A percentile compares a stretch with the other conserved stretches of the same genome.
Evolutionary conservation across 1,140 invertebrate species (phyloP).

Genomic region (Babylonia areolata): DNA sequence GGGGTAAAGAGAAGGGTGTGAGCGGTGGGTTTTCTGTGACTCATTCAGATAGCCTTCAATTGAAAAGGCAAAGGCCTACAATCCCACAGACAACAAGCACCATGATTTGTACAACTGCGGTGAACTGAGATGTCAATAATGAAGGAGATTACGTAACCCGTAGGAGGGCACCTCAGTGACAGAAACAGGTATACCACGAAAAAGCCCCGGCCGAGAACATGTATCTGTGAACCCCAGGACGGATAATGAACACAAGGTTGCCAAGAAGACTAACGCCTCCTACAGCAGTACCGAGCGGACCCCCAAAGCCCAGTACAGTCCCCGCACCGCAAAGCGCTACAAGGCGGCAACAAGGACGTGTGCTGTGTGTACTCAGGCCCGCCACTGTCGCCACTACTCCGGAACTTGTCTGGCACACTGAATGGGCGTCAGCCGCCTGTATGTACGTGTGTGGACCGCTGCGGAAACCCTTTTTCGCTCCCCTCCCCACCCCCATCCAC

Average conservation of each 20-base stretch:
- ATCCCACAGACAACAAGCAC: no score
- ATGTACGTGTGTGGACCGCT: neutral
- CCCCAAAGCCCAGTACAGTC: no score
- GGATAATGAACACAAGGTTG: neutral
- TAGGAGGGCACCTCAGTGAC: no score
- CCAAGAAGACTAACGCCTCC: neutral
- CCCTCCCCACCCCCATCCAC: neutral
- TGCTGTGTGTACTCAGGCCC: neutral
- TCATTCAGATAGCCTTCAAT: no score
- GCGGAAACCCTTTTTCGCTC: neutral
- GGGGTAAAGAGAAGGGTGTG: no score
- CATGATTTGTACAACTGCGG: no score
- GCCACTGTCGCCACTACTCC: neutral
- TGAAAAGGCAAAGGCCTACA: no score
- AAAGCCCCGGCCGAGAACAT: no score
- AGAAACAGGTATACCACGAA: no score
- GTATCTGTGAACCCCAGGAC: neutral
- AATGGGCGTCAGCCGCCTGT: neutral
- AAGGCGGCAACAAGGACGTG: neutral
- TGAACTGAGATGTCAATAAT: no score
- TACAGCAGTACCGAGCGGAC: neutral
- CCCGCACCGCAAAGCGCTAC: neutral
- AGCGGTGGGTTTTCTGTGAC: no score
- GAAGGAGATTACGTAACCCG: no score
- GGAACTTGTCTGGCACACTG: neutral